phyloP scores from a whole-genome alignment of 2,888 invertebrate species.

The Cryptocheilus praepositus region DNA sequence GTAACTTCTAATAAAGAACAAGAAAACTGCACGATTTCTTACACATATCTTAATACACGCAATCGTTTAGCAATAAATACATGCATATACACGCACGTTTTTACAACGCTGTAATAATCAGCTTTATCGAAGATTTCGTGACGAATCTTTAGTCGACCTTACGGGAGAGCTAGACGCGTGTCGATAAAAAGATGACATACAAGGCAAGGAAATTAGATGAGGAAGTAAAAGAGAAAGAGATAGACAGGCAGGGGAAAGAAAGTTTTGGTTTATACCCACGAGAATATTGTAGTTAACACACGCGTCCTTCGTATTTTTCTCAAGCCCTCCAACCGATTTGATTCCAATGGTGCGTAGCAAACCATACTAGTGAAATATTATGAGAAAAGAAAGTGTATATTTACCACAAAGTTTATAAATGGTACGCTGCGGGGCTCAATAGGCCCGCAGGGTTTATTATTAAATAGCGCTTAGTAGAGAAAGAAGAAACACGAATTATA shows the following conservation, averaged over 20 bases:
- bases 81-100: conserved; percentile 1
- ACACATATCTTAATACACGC: neutral
- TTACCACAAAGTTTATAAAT: conserved; percentile 50
- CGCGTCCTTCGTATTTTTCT: conserved; percentile 2
- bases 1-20: too few relatives aligned
- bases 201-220: too few relatives aligned
- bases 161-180: conserved; percentile 1
- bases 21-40: too few relatives aligned
- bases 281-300: neutral
- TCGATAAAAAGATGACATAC: neutral
- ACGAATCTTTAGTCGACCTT: neutral
- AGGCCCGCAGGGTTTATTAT: conserved; percentile 38
- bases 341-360: conserved; percentile 64
- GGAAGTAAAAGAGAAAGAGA: too few relatives aligned
- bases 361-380: conserved; percentile 34
- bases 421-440: conserved; percentile 33
- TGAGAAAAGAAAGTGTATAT: conserved; percentile 44
- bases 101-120: neutral
- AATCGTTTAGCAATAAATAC: conserved; percentile 9
- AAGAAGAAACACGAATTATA: conserved; percentile 37
- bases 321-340: conserved; percentile 45
- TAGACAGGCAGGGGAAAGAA: too few relatives aligned
- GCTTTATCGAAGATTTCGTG: conserved; percentile 1
- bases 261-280: too few relatives aligned
- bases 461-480: conserved; percentile 42